Base-by-base conservation (phyloP, 2,113 vertebrate genomes). In the Python bivittatus region DNA sequence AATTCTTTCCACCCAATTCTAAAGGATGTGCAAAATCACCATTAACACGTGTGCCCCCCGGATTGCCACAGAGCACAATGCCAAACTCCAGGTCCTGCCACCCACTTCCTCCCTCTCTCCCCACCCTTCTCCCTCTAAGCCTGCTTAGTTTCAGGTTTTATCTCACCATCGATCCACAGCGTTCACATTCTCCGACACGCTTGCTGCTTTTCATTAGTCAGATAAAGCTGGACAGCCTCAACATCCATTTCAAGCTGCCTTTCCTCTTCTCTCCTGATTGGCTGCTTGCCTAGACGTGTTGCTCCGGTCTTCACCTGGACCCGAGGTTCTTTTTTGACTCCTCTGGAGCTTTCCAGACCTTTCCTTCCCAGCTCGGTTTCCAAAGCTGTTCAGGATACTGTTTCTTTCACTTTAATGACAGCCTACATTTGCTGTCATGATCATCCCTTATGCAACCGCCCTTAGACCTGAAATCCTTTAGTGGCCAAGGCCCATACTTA, bases 161-260 rank as follows among this genome's bases (percentile, higher is more conserved):
- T 97, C 97, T 97, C 92, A 92, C 91, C 94, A 96, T 97, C 0
- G 96, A 97, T 96, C 96, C 93, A 91, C 94, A 94, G 94, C 96
- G 95, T 94, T 96, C 96, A 94, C 94, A 93, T 95, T 96, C 95
- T 84, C 94, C 91, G 96, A 96, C 95, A 96, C 6, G 90, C 95
- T 96, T 91, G 93, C 95, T 97, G 97, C 96, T 95, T 97, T 96
- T 96, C 96, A 95, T 97, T 97, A 96, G 96, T 91, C 93, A 93
- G 94, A 97, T 95, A 95, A 97, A 94, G 92, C 90, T 87, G 90
- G 86, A 95, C 94, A 94, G 91, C 91, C 84, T 0, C 0, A 93
- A 88, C 88, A 86, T 91, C 94, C 57, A 42, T 86, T 68, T 0
- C 83, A 79, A 89, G 29, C 86, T 95, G 79, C 79, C 88, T 94